phyloP scores from a whole-genome alignment of 1,140 invertebrate genomes.

The Listronotus bonariensis region DNA sequence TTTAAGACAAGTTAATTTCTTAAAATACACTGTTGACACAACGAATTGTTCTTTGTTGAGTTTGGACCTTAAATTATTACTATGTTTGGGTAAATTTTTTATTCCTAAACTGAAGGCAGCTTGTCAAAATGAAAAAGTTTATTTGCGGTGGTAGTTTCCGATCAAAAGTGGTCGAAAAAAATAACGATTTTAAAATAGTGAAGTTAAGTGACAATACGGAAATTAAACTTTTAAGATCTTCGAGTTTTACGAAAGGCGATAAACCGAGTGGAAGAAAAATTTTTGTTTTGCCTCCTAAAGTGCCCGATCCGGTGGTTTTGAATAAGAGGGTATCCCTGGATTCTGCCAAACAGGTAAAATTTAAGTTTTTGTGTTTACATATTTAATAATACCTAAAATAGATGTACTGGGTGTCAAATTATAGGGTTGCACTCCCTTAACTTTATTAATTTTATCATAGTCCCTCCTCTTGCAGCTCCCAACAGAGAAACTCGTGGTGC shows the following conservation, averaged over 20 bases:
- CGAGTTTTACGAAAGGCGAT: slow-evolving; percentile 41
- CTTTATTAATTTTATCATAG: no score
- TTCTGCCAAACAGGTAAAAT: slow-evolving; percentile 20
- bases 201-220: slow-evolving; percentile 38
- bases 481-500: no score
- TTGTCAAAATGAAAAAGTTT: slow-evolving; percentile 23
- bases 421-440: no score
- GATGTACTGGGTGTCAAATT: neutral
- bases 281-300: slow-evolving; percentile 43
- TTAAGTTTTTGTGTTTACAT: neutral
- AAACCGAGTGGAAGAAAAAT: slow-evolving; percentile 29
- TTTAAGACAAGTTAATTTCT: no score
- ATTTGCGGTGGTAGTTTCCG: slow-evolving; percentile 50
- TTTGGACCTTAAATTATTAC: no score
- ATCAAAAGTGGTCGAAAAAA: slow-evolving; percentile 43
- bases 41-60: no score
- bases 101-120: neutral
- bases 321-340: neutral
- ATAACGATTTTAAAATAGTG: slow-evolving; percentile 44
- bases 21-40: no score
- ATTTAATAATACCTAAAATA: neutral
- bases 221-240: slow-evolving; percentile 43
- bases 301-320: slow-evolving; percentile 17
- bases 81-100: no score
- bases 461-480: no score